Percentiles rank a stretch among this genome's conserved stretches.
Conservation (phyloP, 2,797 vertebrate genomes). For the Sarcophilus harrisii region DNA sequence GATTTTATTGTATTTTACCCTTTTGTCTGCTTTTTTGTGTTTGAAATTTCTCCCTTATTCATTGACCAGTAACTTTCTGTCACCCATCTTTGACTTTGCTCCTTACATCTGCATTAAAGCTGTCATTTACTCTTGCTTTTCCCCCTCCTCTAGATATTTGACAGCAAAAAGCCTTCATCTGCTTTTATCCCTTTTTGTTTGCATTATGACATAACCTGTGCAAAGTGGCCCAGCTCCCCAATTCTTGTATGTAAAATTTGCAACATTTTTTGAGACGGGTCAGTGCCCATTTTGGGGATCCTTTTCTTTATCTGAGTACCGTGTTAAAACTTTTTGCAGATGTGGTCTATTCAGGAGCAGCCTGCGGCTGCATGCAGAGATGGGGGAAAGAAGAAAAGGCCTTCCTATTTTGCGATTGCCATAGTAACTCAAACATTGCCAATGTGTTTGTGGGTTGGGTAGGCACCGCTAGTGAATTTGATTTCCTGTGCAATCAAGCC, state of each 20-base stretch:
- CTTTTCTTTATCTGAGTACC: constrained; percentile 93
- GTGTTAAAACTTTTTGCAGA: constrained; percentile 97
- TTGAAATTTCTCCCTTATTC: constrained; percentile 88
- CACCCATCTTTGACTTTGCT: constrained; percentile 92
- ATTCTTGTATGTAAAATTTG: constrained; percentile 94
- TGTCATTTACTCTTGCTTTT: constrained; percentile 88
- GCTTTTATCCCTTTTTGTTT: constrained; percentile 92
- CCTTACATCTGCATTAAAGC: constrained; percentile 92
- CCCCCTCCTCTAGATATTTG: constrained; percentile 88
- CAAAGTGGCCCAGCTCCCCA: constrained; percentile 90
- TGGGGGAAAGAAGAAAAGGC: constrained; percentile 94
- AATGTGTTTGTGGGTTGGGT: constrained; percentile 83
- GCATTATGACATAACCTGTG: constrained; percentile 95
- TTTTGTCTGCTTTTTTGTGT: constrained; percentile 88
- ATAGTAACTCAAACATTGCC: constrained; percentile 96
- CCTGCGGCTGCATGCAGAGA: constrained; percentile 95
- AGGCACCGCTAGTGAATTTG: constrained; percentile 82
- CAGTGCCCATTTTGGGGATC: constrained; percentile 96
- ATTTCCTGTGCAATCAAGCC: constrained; percentile 93
- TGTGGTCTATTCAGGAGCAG: constrained; percentile 97
- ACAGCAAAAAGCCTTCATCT: constrained; percentile 90
- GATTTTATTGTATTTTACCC: constrained; percentile 92
- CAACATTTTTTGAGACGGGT: constrained; percentile 97
- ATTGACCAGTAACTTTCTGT: constrained; percentile 90
- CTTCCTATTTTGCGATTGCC: constrained; percentile 95